Conservation (phyloP, 1,140 invertebrate genomes). For the Tetranychus cinnabarinus region DNA sequence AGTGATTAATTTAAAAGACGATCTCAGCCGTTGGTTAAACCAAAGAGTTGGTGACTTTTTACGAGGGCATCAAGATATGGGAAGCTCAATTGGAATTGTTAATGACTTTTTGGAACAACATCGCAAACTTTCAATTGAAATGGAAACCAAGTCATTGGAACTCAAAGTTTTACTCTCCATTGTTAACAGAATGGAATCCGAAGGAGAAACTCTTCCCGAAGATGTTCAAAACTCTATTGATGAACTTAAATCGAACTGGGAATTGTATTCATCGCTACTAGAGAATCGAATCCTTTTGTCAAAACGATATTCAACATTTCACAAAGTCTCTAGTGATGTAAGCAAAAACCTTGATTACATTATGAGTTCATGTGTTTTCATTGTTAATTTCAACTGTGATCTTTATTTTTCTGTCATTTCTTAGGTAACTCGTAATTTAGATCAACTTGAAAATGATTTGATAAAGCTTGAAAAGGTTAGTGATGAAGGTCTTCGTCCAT, state of each 20-base stretch:
- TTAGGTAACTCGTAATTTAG: neutral
- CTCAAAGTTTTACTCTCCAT: neutral
- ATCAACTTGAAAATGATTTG: neutral
- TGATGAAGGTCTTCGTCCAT: neutral
- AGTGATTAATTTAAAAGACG: conserved; percentile 24
- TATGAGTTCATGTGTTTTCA: neutral
- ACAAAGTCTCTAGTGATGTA: neutral
- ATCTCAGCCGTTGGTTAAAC: conserved; percentile 32
- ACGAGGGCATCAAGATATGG: conserved; percentile 46
- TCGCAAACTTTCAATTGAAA: conserved; percentile 42
- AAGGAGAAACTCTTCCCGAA: neutral
- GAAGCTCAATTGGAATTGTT: conserved; percentile 37
- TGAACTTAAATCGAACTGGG: neutral
- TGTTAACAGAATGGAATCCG: neutral
- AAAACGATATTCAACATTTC: neutral
- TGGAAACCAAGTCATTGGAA: conserved; percentile 30
- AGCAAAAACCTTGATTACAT: neutral
- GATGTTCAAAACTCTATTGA: neutral
- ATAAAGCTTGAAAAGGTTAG: neutral
- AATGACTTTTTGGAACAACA: conserved; percentile 50
- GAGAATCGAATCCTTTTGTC: neutral
- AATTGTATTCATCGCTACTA: neutral
- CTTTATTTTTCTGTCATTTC: too few relatives aligned
- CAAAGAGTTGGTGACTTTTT: conserved; percentile 44
- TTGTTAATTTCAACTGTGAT: too few relatives aligned